Evolutionary conservation across 1,140 invertebrate genomes (phyloP), one percentile per base, ranked within the genome.

Genomic region (Belonocnema kinseyi): DNA sequence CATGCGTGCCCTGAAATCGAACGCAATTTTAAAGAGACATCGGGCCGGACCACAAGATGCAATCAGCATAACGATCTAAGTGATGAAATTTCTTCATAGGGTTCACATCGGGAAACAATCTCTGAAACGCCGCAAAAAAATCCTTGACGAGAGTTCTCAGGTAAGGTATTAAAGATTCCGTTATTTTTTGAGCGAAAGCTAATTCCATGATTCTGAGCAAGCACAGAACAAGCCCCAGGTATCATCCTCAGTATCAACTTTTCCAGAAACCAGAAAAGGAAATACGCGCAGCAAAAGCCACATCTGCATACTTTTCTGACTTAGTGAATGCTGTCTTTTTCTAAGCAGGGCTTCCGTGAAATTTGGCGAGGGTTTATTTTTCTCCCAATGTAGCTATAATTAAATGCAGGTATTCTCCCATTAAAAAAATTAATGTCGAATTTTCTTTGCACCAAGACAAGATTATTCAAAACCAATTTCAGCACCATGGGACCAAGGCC

Each of bases 291-390:
- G n/a, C n/a, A n/a, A n/a, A n/a, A n/a, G n/a, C n/a, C n/a, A n/a
- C n/a, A n/a, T n/a, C n/a, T n/a, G n/a, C n/a, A n/a, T n/a, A n/a
- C n/a, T n/a, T n/a, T n/a, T n/a, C n/a, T n/a, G n/a, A n/a, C n/a
- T n/a, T n/a, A n/a, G n/a, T n/a, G n/a, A n/a, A n/a, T n/a, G n/a
- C n/a, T n/a, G n/a, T n/a, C n/a, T n/a, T n/a, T n/a, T n/a, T n/a
- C n/a, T n/a, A n/a, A n/a, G n/a, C n/a, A 80, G 76, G 16, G 40
- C 1, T 58, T 72, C 72, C n/a, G 79, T 78, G 50, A 83, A 84
- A 78, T 84, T 84, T 7, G 77, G 74, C 33, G 81, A 83, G 26
- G 84, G 84, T 46, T 85, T 85, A 26, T 82, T 10, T 12, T 75
- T 5, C 54, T 79, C 70, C 84, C 83, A 2, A 76, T 21, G 50